Evolutionary conservation across 2,113 vertebrate genomes (phyloP), one percentile per base, ranked within the genome.

Genomic region (Steatornis caripensis): DNA sequence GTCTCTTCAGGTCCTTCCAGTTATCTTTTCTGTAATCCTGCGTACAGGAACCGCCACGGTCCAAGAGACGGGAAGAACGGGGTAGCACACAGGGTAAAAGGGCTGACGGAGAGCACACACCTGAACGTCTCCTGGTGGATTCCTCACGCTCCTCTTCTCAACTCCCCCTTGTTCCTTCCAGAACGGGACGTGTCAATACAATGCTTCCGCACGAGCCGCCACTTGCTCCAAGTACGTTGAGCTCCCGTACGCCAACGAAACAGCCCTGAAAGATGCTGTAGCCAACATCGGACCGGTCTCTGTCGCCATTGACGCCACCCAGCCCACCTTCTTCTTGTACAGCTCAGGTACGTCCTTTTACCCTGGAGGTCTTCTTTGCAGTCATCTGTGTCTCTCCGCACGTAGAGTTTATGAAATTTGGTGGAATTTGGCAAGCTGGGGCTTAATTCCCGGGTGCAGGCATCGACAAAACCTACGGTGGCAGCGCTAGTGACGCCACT

Each of bases 221-320:
- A 99, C 99, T 27, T 99, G 99, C 71, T 98, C 98, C 32, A 53
- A 19, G 0, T 99, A 98, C 60, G 57, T 14, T 2, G 97, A 94
- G 66, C 97, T 99, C 29, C 97, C 98, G 0, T 0, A 17, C 0
- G 98, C 96, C 0, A 71, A 98, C 5, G 99, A 99, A 79, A 87
- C 54, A 0, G 96, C 95, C 5, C 97, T 99, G 62, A 97, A 98
- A 80, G 82, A 98, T 15, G 98, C 97, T 0, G 58, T 99, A 14
- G 99, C 98, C 89, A 97, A 57, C 14, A 72, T 99, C 3, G 99
- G 99, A 8, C 99, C 99, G 0, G 97, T 99, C 57, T 98, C 99
- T 1, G 99, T 99, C 4, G 99, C 18, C 36, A 98, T 99, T 15
- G 99, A 99, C 1, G 99, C 99, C 16, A 94, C 83, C 1, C 97